Conservation (phyloP, 2,797 vertebrate genomes). For the Phalanger gymnotis region DNA sequence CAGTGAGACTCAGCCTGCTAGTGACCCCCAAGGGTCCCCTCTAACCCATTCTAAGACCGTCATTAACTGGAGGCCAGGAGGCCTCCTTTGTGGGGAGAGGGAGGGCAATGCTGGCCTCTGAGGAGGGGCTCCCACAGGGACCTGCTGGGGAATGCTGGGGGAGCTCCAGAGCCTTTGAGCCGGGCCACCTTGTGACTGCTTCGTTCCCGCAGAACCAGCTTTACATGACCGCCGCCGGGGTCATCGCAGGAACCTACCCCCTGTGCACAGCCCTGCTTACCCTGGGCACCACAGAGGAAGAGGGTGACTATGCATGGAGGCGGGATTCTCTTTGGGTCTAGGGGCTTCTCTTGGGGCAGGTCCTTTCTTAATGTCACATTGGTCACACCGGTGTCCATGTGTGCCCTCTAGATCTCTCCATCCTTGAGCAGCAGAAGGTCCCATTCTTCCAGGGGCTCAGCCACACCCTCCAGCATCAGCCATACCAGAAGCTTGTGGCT, state of each 20-base stretch:
- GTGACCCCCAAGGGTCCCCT: not conserved
- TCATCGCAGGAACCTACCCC: slow-evolving; percentile 91
- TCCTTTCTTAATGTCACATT: not conserved
- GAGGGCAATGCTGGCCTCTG: not conserved
- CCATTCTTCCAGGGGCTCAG: slow-evolving; percentile 92
- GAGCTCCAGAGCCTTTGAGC: too few relatives aligned
- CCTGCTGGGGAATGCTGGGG: too few relatives aligned
- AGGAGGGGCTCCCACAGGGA: too few relatives aligned
- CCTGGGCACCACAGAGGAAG: slow-evolving; percentile 94
- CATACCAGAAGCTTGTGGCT: slow-evolving; percentile 93
- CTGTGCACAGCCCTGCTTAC: slow-evolving; percentile 92
- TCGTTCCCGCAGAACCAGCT: slow-evolving; percentile 87
- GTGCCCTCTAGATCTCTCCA: slow-evolving; percentile 88
- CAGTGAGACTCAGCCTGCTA: slow-evolving; percentile 86
- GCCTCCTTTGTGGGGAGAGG: too few relatives aligned
- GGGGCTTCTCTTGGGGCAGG: not conserved
- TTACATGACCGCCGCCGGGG: slow-evolving; percentile 94
- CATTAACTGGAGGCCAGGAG: too few relatives aligned
- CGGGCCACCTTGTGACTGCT: not conserved
- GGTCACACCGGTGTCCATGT: slow-evolving; percentile 40
- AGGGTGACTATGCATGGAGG: slow-evolving; percentile 86
- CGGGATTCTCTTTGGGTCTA: not conserved
- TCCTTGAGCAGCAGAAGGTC: slow-evolving; percentile 85
- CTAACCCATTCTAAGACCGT: too few relatives aligned
- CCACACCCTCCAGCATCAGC: slow-evolving; percentile 91